These are phyloP conservation scores for Phalloptychus januarius DNA, from an alignment of 2,797 vertebrate species.

Conservation along the genomic window DNA sequence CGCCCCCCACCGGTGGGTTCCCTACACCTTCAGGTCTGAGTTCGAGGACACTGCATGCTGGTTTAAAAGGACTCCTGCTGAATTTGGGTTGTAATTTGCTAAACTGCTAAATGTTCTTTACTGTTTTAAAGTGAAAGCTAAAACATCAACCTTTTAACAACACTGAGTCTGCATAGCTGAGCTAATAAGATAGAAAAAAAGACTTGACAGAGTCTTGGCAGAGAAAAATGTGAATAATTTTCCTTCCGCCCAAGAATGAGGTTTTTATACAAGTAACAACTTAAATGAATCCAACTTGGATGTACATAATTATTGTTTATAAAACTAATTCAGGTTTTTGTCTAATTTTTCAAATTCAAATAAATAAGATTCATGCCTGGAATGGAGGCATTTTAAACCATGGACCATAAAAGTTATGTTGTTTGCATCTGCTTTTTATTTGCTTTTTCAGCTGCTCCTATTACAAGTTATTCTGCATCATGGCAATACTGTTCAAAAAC, in stretches of 20 bases:
- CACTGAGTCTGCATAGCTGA: not conserved
- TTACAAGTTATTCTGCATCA: slow-evolving; percentile 15
- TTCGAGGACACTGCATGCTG: not conserved
- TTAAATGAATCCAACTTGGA: not conserved
- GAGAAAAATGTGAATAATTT: not conserved
- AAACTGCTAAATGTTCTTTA: not conserved
- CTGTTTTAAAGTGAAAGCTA: not conserved
- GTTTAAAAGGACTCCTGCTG: not conserved
- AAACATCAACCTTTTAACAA: not conserved
- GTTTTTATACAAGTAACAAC: not conserved
- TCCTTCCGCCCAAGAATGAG: not conserved
- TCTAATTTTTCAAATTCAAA: no score
- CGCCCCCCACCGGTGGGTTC: slow-evolving; percentile 53
- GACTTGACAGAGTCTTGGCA: no score
- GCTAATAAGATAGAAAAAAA: not conserved
- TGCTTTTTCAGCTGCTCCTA: not conserved
- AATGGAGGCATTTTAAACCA: not conserved
- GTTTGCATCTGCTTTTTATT: slow-evolving; percentile 25
- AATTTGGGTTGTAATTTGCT: not conserved
- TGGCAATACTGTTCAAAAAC: slow-evolving; percentile 14
- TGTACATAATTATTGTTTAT: not conserved
- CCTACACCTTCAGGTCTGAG: slow-evolving; percentile 6
- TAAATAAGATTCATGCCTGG: not conserved
- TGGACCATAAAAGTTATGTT: not conserved
- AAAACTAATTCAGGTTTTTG: not conserved